Base-by-base conservation (phyloP, 1,140 invertebrate species). In the Cydia splendana region DNA sequence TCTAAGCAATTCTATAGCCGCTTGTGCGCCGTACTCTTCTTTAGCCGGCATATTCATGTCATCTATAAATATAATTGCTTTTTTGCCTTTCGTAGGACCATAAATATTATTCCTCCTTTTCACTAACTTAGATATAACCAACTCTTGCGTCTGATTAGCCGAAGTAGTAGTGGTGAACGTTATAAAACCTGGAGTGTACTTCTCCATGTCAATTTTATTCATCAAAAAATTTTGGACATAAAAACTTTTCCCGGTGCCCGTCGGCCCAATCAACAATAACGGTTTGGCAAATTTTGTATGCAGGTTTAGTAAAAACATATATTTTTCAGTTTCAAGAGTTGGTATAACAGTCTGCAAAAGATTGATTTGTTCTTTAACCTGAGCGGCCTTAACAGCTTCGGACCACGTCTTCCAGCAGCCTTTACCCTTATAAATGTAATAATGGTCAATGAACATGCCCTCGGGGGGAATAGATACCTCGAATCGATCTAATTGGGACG, bases 21-120 rank as follows among this genome's bases (percentile, higher is more conserved):
- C 98, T 91, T 98, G 98, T 0, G 98, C 97, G 2, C 98, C 98
- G 86, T 98, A 98, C 0, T 95, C 90, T 91, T 98, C 97, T 86
- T 97, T 96, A 1, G 95, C 94, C 0, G 98, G 98, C 97, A 98
- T 98, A 87, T 98, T 98, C 86, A 99, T 95, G 89, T 99, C 98
- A 88, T 99, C 98, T 57, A 99, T 95, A 91, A 99, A 99, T 53
- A 98, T 95, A 34, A 98, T 94, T 69, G 95, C 95, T 76, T 94
- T 94, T 86, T 97, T 97, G 5, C 96, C 96, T 81, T 95, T 94
- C 1, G 96, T 95, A 2, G 98, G 97, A 0, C 97, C 97, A 91
- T 96, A 98, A 73, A 96, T 95, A 76, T 97, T 96, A 85, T 96
- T 96, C 79, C 96, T 95, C 84, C 95, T 94, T 91, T 98, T 98